Conservation (phyloP, 2,113 vertebrate genomes). For the Nothoprocta pentlandii region DNA sequence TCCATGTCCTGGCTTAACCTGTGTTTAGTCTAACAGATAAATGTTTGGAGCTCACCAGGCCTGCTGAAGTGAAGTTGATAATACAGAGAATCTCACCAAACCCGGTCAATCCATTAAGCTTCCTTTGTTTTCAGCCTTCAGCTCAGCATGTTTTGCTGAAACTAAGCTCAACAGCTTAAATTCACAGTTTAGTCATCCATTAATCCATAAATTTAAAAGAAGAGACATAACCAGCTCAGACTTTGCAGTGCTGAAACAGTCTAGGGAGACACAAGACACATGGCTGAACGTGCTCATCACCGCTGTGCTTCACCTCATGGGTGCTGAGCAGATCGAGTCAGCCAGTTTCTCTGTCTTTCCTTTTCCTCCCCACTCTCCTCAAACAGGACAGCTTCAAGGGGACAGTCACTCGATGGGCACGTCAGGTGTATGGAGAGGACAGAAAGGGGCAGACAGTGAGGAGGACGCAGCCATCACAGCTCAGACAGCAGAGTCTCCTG, state of each 20-base stretch:
- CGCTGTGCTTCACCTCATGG: accelerated
- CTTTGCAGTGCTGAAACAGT: not conserved
- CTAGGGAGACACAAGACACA: not conserved
- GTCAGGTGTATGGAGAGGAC: not conserved
- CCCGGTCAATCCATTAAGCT: not conserved
- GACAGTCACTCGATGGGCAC: not conserved
- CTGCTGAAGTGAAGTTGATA: not conserved
- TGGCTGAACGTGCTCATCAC: accelerated
- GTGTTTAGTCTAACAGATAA: conserved; percentile 53
- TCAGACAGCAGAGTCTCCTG: not conserved
- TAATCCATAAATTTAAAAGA: not conserved
- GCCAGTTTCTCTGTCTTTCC: not conserved
- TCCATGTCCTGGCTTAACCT: conserved; percentile 30
- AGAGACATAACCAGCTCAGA: not conserved
- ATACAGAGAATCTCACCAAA: not conserved
- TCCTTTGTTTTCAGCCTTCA: conserved; percentile 14
- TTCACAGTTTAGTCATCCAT: not conserved
- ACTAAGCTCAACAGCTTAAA: not conserved
- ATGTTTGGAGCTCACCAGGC: conserved; percentile 27
- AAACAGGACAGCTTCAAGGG: not conserved
- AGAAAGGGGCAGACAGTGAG: not conserved
- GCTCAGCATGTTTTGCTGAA: not conserved
- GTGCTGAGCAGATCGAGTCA: not conserved
- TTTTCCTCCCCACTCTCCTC: not conserved
- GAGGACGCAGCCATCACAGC: not conserved